Evolutionary conservation across 2,888 invertebrate species (phyloP), one percentile per base, ranked within the genome.

Genomic region (Bursaphelenchus okinawaensis): DNA sequence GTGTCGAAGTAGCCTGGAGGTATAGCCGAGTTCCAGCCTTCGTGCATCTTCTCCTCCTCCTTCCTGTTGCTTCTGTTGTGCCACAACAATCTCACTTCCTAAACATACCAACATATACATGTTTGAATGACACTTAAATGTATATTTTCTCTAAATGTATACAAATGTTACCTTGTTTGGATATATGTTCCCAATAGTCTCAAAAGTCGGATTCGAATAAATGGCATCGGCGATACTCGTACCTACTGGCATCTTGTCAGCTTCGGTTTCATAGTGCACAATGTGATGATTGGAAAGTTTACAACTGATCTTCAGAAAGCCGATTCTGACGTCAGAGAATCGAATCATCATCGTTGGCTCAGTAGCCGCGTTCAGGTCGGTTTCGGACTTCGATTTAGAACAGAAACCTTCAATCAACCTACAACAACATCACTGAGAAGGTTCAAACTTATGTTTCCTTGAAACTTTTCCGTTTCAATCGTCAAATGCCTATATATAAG

Each of bases 201-300:
- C 23, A 31, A 65, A 65, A 16, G 65, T 65, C 12, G 65, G 65
- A 29, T 65, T 65, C 4, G 55, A 65, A 12, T 52, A 28, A 28
- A 65, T 66, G n/a, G 65, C 65, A 27, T 65, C 65, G 19, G 65
- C 65, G 16, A 63, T 63, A 40, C 65, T 29, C 7, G 65, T 65
- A 9, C 64, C 64, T 26, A 66, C 12, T 8, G 65, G 65, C 65
- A 65, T 65, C 50, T 66, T 66, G 23, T 65, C 65, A 31, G 65
- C 65, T 51, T 65, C 65, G 6, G 65, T 66, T 31, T 65, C 65
- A 27, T 65, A 65, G 51, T 65, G 65, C 31, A 65, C 65, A 29
- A 65, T 65, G 16, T 24, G 54, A 24, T 55, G n/a, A 52, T 65
- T 54, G 12, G 65, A 20, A n/a, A 65, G 51, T 26, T 52, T 66